Evolutionary conservation across 2,113 vertebrate genomes (phyloP).

Genomic region (Lamprologus sp.): DNA sequence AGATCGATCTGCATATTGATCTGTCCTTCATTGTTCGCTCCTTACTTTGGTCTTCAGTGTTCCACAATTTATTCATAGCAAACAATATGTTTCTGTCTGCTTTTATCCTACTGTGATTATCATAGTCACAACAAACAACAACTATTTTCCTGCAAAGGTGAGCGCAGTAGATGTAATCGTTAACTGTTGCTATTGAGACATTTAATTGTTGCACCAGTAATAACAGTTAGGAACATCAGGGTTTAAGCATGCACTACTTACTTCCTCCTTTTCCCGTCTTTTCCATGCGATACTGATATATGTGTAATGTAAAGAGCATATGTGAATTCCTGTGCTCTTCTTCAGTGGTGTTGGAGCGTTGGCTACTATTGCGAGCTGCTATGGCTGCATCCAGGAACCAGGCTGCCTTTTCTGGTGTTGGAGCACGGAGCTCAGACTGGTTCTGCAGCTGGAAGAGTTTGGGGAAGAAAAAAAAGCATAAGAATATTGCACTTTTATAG

Average conservation of each 20-base stretch:
- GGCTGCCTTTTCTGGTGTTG: slow-evolving; percentile 91
- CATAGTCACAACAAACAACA: not conserved
- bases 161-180: not conserved
- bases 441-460: slow-evolving; percentile 84
- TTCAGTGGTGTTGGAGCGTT: slow-evolving; percentile 75
- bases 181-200: not conserved
- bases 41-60: not conserved
- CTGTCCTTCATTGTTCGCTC: not conserved
- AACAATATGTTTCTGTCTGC: not conserved
- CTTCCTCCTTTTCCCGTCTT: slow-evolving; percentile 94
- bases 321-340: slow-evolving; percentile 94
- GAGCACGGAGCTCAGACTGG: slow-evolving; percentile 92
- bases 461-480: not conserved
- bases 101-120: not conserved
- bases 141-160: not conserved
- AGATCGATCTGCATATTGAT: not conserved
- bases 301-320: slow-evolving; percentile 97
- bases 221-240: not conserved
- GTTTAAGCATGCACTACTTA: slow-evolving; percentile 64
- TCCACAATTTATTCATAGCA: not conserved
- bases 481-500: not conserved
- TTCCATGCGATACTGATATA: slow-evolving; percentile 99
- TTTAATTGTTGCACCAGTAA: not conserved
- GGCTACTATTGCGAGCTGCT: slow-evolving; percentile 82
- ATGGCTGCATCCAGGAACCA: slow-evolving; percentile 95